Base-by-base conservation (phyloP, 2,888 invertebrate genomes). In the Drosophila siamana region DNA sequence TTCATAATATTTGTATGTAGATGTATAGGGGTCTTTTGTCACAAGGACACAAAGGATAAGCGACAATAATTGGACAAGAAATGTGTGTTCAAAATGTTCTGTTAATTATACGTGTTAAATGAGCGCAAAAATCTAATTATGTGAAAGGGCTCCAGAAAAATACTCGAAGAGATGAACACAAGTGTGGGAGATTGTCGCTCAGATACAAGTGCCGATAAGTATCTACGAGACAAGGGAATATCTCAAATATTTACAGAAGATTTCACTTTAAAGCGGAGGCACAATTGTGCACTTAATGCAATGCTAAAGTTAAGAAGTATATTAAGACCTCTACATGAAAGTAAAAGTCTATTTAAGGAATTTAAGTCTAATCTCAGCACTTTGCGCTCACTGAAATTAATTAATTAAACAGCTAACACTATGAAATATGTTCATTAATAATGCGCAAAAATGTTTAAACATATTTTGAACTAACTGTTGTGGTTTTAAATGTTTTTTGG, bases 31-130 rank as follows among this genome's bases (percentile, higher is more conserved):
- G 63, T 62, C 22, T 11, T 16, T 11, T 33, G 30, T 7, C 8
- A 15, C 19, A 22, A 47, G 55, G 41, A 55, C 47, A 55, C 47
- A 38, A 44, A 44, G 55, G 46, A 52, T 50, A 33, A 43, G 15
- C 9, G 43, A 41, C 22, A 40, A 44, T 9, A 52, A 47, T 50
- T 33, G 43, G 6, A 33, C 16, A 46, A 22, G 38, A 36, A 64
- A 50, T 68, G 73, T 69, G 74, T 60, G 33, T 43, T 24, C 33
- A 55, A 33, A 54, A 54, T 55, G 33, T 11, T 33, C 9, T 24
- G 41, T 59, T 50, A 60, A 47, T 56, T 38, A 46, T 33, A 33
- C 52, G 73, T 50, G 59, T 56, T 63, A 43, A 55, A 68, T 54
- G 33, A 16, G 50, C 16, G 6, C 24, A 16, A 36, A 36, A 16